Base-by-base conservation (phyloP, 2,888 invertebrate genomes). In the Apamea sordens region DNA sequence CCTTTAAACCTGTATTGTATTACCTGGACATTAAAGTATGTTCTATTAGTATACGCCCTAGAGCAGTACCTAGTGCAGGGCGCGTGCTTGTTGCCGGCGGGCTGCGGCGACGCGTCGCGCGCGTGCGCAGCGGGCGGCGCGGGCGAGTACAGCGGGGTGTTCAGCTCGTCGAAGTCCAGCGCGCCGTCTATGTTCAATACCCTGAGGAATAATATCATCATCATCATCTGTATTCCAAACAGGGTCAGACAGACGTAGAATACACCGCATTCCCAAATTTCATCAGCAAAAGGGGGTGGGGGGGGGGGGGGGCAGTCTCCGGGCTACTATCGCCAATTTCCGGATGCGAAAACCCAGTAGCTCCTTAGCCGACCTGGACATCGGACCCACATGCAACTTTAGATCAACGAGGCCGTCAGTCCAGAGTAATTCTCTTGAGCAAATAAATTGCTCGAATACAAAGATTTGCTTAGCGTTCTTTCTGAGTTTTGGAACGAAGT, bases 161-260 rank as follows among this genome's bases (percentile, higher is more conserved):
- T 98, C 65, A 98, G 95, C 92, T 98, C 98, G 88, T 98, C 98
- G 93, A 98, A 99, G 69, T 98, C 98, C 74, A 99, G 93, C 61
- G 98, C 97, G 92, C 98, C 97, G 91, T 99, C 98, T 75, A 98
- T 97, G 92, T 98, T 98, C 86, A 98, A 94, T 67, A 98, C 97
- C 81, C 76, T 76, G 75, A 11, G 15, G 2, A 28, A 28, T 2
- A 28, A 1, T 6, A 6, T 28, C 8, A 61, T 61, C 15, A 28
- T 61, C 28, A 28, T 28, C 15, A 61, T 61, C 15, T 15, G 3
- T 32, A 8, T 32, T 4, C 4, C 32, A 63, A 10, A 63, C 21
- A 63, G 4, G 18, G 21, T 7, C 18, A 32, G 3, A 7, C 28
- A 28, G 7, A 15, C 28, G 28, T 18, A 28, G 7, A n/a, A 6